Evolutionary conservation across 2,797 vertebrate species (phyloP).

Genomic region (Neosilurus hyrtlii): DNA sequence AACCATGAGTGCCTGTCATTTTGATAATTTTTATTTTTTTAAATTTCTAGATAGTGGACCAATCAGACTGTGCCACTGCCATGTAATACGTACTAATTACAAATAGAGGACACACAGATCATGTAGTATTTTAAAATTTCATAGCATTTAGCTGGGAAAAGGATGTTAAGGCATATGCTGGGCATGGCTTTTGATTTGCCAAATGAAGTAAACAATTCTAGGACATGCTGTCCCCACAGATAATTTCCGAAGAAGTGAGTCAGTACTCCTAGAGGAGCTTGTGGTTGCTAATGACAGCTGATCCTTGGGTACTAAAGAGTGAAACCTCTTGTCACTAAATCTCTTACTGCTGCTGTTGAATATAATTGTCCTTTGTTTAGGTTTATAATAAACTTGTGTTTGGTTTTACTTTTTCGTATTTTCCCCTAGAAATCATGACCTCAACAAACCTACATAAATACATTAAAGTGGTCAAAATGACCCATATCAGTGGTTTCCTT

Average conservation of each 20-base stretch:
- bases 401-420: not conserved
- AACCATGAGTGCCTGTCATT: no score
- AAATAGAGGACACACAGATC: not conserved
- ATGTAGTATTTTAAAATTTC: not conserved
- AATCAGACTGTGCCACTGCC: no score
- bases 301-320: not conserved
- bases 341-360: constrained; percentile 22
- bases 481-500: not conserved
- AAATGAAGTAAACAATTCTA: constrained; percentile 29
- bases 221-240: constrained; percentile 32
- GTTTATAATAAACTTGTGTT: not conserved
- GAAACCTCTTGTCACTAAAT: constrained; percentile 9
- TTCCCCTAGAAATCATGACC: not conserved
- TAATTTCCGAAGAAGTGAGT: constrained; percentile 45
- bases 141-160: not conserved
- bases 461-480: not conserved
- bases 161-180: not conserved
- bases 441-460: not conserved
- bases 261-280: constrained; percentile 10
- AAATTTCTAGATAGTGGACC: no score
- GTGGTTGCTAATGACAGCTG: constrained; percentile 28
- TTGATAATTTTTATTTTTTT: no score
- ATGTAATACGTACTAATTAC: not conserved
- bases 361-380: constrained; percentile 6
- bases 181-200: constrained; percentile 24